Evolutionary conservation across 2,113 vertebrate species (phyloP).

Genomic region (Cyprichromis sp.): DNA sequence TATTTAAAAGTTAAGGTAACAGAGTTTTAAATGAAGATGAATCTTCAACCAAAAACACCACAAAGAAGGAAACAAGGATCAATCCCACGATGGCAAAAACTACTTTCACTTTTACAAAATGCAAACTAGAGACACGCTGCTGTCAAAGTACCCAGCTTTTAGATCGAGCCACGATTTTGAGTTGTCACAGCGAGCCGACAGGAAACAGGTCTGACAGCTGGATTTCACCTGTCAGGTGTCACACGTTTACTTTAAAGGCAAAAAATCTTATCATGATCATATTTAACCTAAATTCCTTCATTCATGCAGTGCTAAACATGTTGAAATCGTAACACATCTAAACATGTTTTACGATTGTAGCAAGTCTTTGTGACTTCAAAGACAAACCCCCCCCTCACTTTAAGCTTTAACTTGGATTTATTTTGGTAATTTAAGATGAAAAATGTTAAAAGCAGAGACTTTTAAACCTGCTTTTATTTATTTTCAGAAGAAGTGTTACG

Average conservation of each 20-base stretch:
- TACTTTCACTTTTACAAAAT: not conserved
- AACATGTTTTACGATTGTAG: not conserved
- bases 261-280: not conserved
- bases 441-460: not conserved
- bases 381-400: rapidly evolving
- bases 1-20: not conserved
- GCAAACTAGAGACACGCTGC: not conserved
- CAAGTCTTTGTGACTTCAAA: not conserved
- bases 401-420: not conserved
- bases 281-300: not conserved
- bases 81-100: not conserved
- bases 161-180: not conserved
- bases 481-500: not conserved
- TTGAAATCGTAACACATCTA: not conserved
- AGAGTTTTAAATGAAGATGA: not conserved
- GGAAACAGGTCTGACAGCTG: not conserved
- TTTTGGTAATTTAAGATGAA: not conserved
- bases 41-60: not conserved
- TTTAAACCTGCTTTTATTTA: not conserved
- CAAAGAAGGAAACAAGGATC: not conserved
- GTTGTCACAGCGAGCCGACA: not conserved
- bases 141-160: not conserved
- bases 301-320: not conserved
- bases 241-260: not conserved
- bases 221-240: not conserved